Percentiles rank a stretch among this genome's conserved stretches.
These are phyloP conservation scores for Astyanax mexicanus DNA, from an alignment of 2,797 vertebrate species.

Conservation along the genomic window DNA sequence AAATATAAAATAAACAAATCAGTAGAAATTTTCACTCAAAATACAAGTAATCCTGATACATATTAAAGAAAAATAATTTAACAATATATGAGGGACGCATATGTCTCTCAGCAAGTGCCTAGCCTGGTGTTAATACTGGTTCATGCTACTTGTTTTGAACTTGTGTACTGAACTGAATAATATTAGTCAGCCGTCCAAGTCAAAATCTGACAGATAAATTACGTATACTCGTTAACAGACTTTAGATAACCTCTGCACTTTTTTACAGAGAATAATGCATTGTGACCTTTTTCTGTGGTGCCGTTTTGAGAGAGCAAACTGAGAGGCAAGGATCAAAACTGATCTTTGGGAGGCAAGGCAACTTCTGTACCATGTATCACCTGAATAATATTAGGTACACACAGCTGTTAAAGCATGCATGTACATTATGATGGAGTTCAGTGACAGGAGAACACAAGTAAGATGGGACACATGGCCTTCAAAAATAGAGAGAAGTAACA, in stretches of 20 bases:
- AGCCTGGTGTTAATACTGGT: conserved; percentile 65
- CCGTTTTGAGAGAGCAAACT: conserved; percentile 18
- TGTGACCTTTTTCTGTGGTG: background rate
- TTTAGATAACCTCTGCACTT: conserved; percentile 1
- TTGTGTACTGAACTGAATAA: conserved; percentile 22
- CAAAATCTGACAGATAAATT: conserved; percentile 31
- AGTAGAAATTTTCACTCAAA: conserved; percentile 73
- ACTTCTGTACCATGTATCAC: conserved; percentile 75
- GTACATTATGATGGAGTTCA: conserved; percentile 36
- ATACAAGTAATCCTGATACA: conserved; percentile 54
- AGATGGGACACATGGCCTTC: conserved; percentile 62
- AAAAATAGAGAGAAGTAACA: conserved; percentile 48
- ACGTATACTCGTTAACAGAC: conserved; percentile 27
- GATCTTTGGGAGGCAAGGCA: background rate
- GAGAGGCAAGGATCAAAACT: conserved; percentile 14
- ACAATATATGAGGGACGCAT: conserved; percentile 18
- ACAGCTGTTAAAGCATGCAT: conserved; percentile 67
- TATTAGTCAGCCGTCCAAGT: conserved; percentile 27
- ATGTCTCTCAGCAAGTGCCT: conserved; percentile 58
- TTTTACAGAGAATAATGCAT: background rate
- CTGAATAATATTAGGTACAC: conserved; percentile 53
- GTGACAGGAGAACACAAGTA: conserved; percentile 55
- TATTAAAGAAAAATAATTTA: conserved; percentile 59
- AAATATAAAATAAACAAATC: conserved; percentile 58
- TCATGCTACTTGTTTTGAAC: conserved; percentile 60